Evolutionary conservation across 2,113 vertebrate genomes (phyloP), one percentile per base, ranked within the genome.

Genomic region (Sprattus sprattus): DNA sequence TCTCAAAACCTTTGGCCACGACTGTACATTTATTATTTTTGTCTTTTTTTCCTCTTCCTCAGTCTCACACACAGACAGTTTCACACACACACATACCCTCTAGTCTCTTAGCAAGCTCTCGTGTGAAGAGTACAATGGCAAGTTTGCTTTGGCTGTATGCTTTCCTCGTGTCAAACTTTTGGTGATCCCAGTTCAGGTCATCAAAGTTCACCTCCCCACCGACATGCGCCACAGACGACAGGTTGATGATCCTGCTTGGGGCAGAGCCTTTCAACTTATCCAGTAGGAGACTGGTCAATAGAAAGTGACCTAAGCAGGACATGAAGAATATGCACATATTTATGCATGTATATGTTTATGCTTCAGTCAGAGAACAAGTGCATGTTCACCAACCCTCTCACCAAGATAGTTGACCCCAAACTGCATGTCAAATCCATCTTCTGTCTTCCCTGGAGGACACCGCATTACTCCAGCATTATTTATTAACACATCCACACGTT

Each of bases 61-160:
- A 39, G 47, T 49, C 47, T 8, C 47, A 49, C 47, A 49, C 10
- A 11, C 6, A 49, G 47, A 49, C 47, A 49, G 39, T 39, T 39
- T 39, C 39, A 39, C 71, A 11, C 13, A 39, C 88, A 87, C 90
- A 90, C 91, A 91, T 90, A 92, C 97, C 96, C 91, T 95, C 91
- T 83, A 97, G 94, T 85, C 91, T 93, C 87, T 91, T 94, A 86
- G 95, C 96, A 83, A 97, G 94, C 90, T 97, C 96, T 90, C 91
- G 94, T 84, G 96, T 96, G 89, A 97, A 97, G 87, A 97, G 92
- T 85, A 97, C 90, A 1, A 95, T 87, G 44, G 97, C 97, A 60
- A 97, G 95, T 92, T 97, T 97, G 92, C 97, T 97, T 91, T 97
- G 96, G 92, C 96, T 97, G 91, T 97, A 97, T 57, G 96, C 97